Base-by-base conservation (phyloP, 2,113 vertebrate species). In the Eurypyga helias region DNA sequence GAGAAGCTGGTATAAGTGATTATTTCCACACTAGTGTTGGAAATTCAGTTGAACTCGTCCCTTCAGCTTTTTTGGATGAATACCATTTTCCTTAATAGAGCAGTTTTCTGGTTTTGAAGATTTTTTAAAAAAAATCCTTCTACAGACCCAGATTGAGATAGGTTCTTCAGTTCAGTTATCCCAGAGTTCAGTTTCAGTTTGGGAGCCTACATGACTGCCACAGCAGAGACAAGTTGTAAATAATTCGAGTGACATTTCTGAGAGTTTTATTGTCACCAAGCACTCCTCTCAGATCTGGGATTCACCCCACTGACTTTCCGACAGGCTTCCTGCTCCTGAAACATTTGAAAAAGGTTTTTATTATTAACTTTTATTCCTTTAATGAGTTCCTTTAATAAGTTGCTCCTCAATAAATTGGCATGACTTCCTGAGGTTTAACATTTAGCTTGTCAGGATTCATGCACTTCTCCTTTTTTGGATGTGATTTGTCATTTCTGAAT, bases 311-410 rank as follows among this genome's bases (percentile, higher is more conserved):
- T 72, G 91, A 84, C 73, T 84, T 93, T 93, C 91, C 89, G 93
- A 79, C 34, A 91, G 89, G 75, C 81, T 95, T 96, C 48, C 91
- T 93, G 73, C 73, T 94, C 61, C 61, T 84, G 83, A 89, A 95
- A 76, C 65, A 52, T 89, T 94, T 95, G 80, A 89, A 79, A 96
- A 95, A 79, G 48, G 31, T 95, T 97, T 97, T 95, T 91, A 91
- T 96, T 93, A 94, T 93, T 93, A 89, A 82, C 89, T 89, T 96
- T 61, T 69, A 89, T 96, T 95, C 45, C 52, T 89, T 71, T 91
- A 96, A 94, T 69, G 81, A 82, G 65, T 49, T 89, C 81, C 33
- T 89, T 96, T 93, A 93, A 69, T 82, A 93, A 85, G 91, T 82
- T 93, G 28, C 19, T 93, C 33, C 81, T 91, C 78, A 61, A 45